phyloP scores from a whole-genome alignment of 2,113 vertebrate species.

The Paracanthobrama guichenoti region DNA sequence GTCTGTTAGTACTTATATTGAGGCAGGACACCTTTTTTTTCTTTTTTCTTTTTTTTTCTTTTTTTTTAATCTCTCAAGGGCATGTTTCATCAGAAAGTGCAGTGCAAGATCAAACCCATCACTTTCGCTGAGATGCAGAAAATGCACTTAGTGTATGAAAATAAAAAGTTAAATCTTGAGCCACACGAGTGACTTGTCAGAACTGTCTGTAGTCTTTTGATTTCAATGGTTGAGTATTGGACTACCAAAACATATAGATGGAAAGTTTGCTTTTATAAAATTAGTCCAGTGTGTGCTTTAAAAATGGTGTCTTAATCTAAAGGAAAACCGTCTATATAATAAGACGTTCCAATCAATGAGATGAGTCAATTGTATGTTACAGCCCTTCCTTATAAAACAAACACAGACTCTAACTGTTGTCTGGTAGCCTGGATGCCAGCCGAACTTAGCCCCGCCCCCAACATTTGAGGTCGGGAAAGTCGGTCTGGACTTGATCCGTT shows the following conservation, averaged over 20 bases:
- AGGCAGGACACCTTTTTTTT: background rate
- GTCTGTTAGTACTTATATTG: background rate
- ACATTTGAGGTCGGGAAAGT: too few relatives aligned
- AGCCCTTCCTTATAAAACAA: slow-evolving; percentile 32
- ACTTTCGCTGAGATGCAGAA: background rate
- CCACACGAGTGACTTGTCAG: background rate
- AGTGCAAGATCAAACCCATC: background rate
- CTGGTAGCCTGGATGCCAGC: too few relatives aligned
- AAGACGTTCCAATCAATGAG: background rate
- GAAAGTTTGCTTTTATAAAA: background rate
- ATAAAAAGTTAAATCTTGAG: background rate
- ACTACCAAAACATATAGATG: background rate
- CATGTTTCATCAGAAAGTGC: background rate
- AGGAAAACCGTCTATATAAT: background rate
- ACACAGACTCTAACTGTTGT: slow-evolving; percentile 2
- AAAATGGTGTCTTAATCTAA: background rate
- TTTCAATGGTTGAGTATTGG: background rate
- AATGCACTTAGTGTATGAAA: background rate
- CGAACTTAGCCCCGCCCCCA: too few relatives aligned
- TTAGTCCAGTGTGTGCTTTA: background rate
- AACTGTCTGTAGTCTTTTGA: background rate
- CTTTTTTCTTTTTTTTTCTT: too few relatives aligned
- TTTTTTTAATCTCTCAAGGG: slow-evolving; percentile 15
- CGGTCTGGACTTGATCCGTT: too few relatives aligned
- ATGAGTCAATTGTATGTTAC: background rate